Evolutionary conservation across 2,888 invertebrate species (phyloP).

Genomic region (Nesidiocoris tenuis): DNA sequence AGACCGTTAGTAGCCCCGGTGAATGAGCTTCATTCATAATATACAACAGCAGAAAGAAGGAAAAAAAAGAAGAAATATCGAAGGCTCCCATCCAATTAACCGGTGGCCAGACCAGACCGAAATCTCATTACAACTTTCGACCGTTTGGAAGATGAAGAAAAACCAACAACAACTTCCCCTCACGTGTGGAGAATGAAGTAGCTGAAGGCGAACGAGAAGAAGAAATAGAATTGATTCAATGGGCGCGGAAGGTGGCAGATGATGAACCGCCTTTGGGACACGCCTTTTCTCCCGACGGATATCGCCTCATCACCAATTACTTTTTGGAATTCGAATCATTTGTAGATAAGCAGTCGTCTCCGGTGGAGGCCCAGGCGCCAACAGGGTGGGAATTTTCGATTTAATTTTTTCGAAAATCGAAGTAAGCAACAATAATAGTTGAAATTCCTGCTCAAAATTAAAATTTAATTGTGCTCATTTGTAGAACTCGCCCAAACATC

Average conservation of each 20-base stretch:
- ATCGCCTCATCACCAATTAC: not conserved
- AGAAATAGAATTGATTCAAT: not conserved
- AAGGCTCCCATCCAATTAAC: conserved; percentile 30
- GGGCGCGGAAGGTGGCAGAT: not conserved
- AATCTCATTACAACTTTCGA: conserved; percentile 37
- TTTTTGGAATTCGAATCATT: not conserved
- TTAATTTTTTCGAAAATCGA: too few relatives aligned
- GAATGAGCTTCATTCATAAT: not conserved
- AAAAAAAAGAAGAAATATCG: too few relatives aligned
- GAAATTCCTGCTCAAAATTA: too few relatives aligned
- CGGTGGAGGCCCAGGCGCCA: too few relatives aligned
- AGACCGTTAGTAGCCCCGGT: not conserved
- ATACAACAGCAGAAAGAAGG: not conserved
- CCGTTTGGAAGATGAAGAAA: conserved; percentile 15
- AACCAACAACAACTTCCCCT: conserved; percentile 10
- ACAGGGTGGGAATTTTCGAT: too few relatives aligned
- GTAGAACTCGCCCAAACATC: too few relatives aligned
- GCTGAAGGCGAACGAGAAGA: not conserved
- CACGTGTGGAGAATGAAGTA: not conserved
- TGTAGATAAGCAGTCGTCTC: too few relatives aligned
- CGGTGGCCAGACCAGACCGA: conserved; percentile 18
- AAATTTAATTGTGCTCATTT: too few relatives aligned
- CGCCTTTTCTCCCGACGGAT: not conserved
- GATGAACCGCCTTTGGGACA: not conserved
- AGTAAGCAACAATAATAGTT: too few relatives aligned